A percentile compares a stretch with the other conserved stretches of the same genome.
phyloP scores from a whole-genome alignment of 2,888 invertebrate genomes.

The Sinohyriopsis cumingii region DNA sequence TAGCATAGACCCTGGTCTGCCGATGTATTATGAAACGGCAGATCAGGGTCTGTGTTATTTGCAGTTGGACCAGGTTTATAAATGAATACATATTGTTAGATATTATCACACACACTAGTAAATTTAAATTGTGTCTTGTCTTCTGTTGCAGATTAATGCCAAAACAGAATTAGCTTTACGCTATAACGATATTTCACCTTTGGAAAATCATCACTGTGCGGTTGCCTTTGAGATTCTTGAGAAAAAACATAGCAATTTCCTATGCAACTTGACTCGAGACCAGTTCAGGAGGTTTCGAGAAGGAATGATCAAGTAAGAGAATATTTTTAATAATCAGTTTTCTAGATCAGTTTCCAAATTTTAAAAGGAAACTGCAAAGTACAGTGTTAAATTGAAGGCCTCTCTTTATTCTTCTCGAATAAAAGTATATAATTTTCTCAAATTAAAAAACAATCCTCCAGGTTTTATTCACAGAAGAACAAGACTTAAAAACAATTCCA shows the following conservation, averaged over 20 bases:
- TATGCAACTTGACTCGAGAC: slow-evolving; percentile 56
- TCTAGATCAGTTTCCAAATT: not conserved
- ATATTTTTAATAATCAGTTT: not conserved
- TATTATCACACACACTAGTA: not conserved
- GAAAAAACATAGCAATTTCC: slow-evolving; percentile 62
- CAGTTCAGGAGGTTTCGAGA: slow-evolving; percentile 79
- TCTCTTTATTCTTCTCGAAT: no score
- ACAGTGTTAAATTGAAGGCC: no score
- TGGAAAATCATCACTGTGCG: slow-evolving; percentile 72
- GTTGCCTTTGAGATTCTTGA: slow-evolving; percentile 70
- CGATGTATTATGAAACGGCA: no score
- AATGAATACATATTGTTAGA: no score
- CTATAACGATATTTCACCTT: slow-evolving; percentile 71
- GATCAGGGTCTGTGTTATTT: no score
- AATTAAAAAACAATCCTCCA: no score
- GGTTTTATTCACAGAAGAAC: no score
- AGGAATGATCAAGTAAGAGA: slow-evolving; percentile 78
- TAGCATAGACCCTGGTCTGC: no score
- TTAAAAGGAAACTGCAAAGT: not conserved
- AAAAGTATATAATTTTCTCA: no score
- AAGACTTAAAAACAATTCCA: no score
- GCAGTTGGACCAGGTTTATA: no score
- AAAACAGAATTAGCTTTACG: slow-evolving; percentile 69
- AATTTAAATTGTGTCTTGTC: not conserved
- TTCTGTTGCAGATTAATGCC: slow-evolving; percentile 68